Evolutionary conservation across 2,113 vertebrate species (phyloP), one percentile per base, ranked within the genome.

Genomic region (Rhinolophus sinicus): DNA sequence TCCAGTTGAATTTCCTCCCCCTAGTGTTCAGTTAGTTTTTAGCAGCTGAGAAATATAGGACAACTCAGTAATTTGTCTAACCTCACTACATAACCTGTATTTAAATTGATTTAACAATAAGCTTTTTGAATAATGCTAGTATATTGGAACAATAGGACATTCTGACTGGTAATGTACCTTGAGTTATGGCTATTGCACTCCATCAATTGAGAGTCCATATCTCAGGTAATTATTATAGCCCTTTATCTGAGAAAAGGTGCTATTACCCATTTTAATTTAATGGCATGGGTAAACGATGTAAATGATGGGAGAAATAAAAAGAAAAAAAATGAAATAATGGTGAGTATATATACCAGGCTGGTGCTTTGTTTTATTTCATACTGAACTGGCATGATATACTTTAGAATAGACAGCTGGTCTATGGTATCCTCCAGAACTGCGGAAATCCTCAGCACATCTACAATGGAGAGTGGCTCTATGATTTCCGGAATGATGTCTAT

Each of bases 341-440:
- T 38, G 24, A 76, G 22, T 26, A 11, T 87, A 97, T 97, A 8
- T 97, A 99, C 99, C 93, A 28, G 6, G 44, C 2, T 38, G 13
- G 24, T 30, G 38, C 15, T 98, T 95, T 92, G 67, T 94, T 50
- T 97, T 93, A 69, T 96, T 8, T 97, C 95, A 0, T 69, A 89
- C 2, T 98, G 93, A 58, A 97, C 52, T 0, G 98, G 98, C 96
- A 98, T 98, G 96, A 99, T 98, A 40, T 98, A 97, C 60, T 98
- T 99, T 5, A 99, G 96, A 93, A 99, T 98, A 52, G 98, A 95
- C 13, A 99, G 99, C 89, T 99, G 99, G 87, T 99, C 99, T 0
- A 92, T 69, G 84, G 98, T 98, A 44, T 98, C 98, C 92, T 99
- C 98, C 96, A 99, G 98, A 80, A 99, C 97, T 40, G 98, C 97